A percentile compares a stretch with the other conserved stretches of the same genome.
These are phyloP conservation scores for Cryptocephalus primarius DNA, from an alignment of 2,888 invertebrate genomes.

Conservation along the genomic window DNA sequence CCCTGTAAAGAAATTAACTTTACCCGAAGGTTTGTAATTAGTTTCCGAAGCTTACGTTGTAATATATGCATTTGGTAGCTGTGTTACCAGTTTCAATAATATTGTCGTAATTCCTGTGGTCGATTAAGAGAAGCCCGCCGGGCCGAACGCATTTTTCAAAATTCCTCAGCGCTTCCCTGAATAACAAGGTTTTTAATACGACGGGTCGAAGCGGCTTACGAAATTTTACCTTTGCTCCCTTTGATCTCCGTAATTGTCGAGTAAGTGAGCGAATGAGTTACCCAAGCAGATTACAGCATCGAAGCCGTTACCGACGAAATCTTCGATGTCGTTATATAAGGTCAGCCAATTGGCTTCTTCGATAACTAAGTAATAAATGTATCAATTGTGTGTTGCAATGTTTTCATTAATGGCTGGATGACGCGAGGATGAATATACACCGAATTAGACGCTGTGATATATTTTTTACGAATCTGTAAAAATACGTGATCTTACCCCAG, in stretches of 20 bases:
- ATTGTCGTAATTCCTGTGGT: slow-evolving; percentile 81
- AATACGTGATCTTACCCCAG: slow-evolving; percentile 59
- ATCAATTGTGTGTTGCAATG: no score
- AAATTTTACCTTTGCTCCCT: slow-evolving; percentile 53
- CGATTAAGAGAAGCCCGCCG: slow-evolving; percentile 74
- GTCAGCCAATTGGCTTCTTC: slow-evolving; percentile 89
- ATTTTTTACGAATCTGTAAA: no score
- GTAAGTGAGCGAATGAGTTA: slow-evolving; percentile 83
- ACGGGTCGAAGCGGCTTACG: neutral
- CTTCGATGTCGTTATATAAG: slow-evolving; percentile 59
- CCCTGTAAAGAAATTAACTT: slow-evolving; percentile 8
- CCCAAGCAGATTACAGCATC: slow-evolving; percentile 86
- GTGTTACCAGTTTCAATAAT: slow-evolving; percentile 67
- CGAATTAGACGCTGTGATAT: neutral
- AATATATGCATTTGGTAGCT: slow-evolving; percentile 77
- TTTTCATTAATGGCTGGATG: neutral
- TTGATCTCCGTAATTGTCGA: slow-evolving; percentile 70
- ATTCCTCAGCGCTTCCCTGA: slow-evolving; percentile 59
- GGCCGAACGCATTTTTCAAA: slow-evolving; percentile 76
- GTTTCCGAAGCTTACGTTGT: slow-evolving; percentile 55
- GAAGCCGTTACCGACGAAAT: slow-evolving; percentile 54
- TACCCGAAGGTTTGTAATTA: slow-evolving; percentile 8
- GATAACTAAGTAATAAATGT: slow-evolving; percentile 49
- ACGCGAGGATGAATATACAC: neutral
- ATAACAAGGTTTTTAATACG: neutral